Percentiles rank a stretch among this genome's conserved stretches.
Evolutionary conservation across 2,888 invertebrate species (phyloP).

Genomic region (Patella pellucida): DNA sequence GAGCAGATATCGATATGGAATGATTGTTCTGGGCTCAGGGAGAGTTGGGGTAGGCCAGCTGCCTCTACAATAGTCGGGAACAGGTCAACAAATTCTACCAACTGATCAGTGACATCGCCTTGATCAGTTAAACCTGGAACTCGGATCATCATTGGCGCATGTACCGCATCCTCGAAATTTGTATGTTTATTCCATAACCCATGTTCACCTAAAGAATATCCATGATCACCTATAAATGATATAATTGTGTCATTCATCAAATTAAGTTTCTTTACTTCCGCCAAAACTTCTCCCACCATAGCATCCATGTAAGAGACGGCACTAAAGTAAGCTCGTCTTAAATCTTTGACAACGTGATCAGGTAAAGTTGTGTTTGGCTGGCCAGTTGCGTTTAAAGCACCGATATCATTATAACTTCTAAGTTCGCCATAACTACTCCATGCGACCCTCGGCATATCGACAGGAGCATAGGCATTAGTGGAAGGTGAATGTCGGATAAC

Average conservation of each 20-base stretch:
- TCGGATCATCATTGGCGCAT: slow-evolving; percentile 53
- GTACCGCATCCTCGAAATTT: slow-evolving; percentile 50
- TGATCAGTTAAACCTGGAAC: slow-evolving; percentile 40
- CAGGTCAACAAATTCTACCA: slow-evolving; percentile 49
- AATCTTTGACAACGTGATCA: slow-evolving; percentile 24
- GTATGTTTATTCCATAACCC: slow-evolving; percentile 47
- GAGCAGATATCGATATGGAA: neutral
- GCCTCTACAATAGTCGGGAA: slow-evolving; percentile 50
- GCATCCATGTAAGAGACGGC: slow-evolving; percentile 40
- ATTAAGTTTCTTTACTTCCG: slow-evolving; percentile 35
- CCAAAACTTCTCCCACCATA: slow-evolving; percentile 39
- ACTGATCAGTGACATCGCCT: slow-evolving; percentile 30
- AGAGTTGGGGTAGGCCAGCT: slow-evolving; percentile 32
- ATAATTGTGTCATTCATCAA: slow-evolving; percentile 40
- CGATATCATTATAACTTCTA: slow-evolving; percentile 28
- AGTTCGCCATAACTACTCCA: slow-evolving; percentile 18
- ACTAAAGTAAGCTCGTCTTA: slow-evolving; percentile 45
- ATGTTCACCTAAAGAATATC: slow-evolving; percentile 44
- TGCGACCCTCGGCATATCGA: slow-evolving; percentile 17
- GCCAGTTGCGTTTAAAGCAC: slow-evolving; percentile 18
- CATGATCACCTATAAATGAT: slow-evolving; percentile 46
- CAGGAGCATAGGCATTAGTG: slow-evolving; percentile 17
- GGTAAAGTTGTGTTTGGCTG: slow-evolving; percentile 31
- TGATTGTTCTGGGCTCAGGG: neutral
- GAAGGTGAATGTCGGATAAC: slow-evolving; percentile 23